Evolutionary conservation across 1,140 invertebrate genomes (phyloP).

Genomic region (Galleria mellonella): DNA sequence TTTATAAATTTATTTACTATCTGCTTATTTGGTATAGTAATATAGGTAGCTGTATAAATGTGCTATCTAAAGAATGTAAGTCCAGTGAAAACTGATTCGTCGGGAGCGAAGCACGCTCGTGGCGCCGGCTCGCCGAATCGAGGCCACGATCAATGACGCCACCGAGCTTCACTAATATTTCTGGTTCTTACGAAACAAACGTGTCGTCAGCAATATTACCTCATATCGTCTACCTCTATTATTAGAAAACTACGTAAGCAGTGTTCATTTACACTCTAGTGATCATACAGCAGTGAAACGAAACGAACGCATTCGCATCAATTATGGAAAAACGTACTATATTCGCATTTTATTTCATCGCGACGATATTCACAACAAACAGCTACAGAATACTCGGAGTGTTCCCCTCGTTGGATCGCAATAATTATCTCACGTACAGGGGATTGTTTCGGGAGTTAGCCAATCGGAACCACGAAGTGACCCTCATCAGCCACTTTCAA

Average conservation of each 20-base stretch:
- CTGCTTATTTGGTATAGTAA: neutral
- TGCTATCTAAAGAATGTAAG: neutral
- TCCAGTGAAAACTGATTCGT: slow-evolving; percentile 22
- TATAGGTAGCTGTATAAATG: neutral
- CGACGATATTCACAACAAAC: slow-evolving; percentile 32
- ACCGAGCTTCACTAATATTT: slow-evolving; percentile 60
- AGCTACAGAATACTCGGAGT: slow-evolving; percentile 77
- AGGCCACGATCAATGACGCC: slow-evolving; percentile 55
- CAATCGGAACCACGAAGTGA: slow-evolving; percentile 79
- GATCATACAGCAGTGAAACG: slow-evolving; percentile 38
- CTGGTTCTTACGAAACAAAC: slow-evolving; percentile 52
- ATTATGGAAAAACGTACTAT: slow-evolving; percentile 40
- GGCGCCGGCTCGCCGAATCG: slow-evolving; percentile 21
- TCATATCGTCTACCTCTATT: slow-evolving; percentile 62
- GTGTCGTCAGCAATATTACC: slow-evolving; percentile 56
- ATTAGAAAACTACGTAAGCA: slow-evolving; percentile 56
- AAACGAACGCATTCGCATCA: slow-evolving; percentile 36
- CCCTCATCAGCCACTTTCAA: slow-evolving; percentile 80
- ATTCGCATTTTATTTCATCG: slow-evolving; percentile 34
- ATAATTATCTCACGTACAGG: slow-evolving; percentile 81
- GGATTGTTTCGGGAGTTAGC: slow-evolving; percentile 79
- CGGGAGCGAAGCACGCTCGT: slow-evolving; percentile 21
- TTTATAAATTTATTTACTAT: no score
- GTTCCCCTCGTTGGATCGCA: slow-evolving; percentile 78
- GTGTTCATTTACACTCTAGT: slow-evolving; percentile 52